Conservation (phyloP, 2,888 invertebrate genomes). For the Tachina fera region DNA sequence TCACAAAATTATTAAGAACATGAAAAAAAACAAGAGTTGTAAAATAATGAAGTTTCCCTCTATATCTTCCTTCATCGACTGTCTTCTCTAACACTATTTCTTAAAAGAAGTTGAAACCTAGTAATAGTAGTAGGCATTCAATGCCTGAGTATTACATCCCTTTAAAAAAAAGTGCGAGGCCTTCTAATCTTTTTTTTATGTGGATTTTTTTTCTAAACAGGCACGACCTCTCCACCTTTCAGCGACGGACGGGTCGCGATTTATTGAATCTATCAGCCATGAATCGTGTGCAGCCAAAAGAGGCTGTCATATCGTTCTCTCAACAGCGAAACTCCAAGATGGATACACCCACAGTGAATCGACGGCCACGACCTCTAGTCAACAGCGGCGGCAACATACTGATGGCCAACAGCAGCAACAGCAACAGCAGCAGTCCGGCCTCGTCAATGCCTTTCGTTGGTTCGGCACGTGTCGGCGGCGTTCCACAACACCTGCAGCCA, state of each 20-base stretch:
- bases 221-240: slow-evolving; percentile 84
- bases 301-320: slow-evolving; percentile 83
- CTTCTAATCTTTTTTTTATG: no score
- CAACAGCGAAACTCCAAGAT: slow-evolving; percentile 84
- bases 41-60: no score
- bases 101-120: no score
- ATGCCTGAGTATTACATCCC: no score
- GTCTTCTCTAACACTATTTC: no score
- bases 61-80: no score
- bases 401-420: slow-evolving; percentile 74
- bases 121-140: no score
- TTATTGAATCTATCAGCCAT: slow-evolving; percentile 82
- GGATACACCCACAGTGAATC: slow-evolving; percentile 83
- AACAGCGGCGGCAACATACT: slow-evolving; percentile 62
- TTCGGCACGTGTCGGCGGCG: slow-evolving; percentile 78
- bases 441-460: slow-evolving; percentile 75
- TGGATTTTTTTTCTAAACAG: slow-evolving; percentile 70
- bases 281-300: slow-evolving; percentile 83
- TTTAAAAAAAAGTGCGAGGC: no score
- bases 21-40: no score
- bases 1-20: no score
- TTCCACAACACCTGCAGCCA: slow-evolving; percentile 80
- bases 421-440: slow-evolving; percentile 72
- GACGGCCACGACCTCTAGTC: slow-evolving; percentile 80
- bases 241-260: slow-evolving; percentile 83